These are phyloP conservation scores for Scophthalmus maximus DNA, from an alignment of 2,113 vertebrate genomes.

Conservation along the genomic window DNA sequence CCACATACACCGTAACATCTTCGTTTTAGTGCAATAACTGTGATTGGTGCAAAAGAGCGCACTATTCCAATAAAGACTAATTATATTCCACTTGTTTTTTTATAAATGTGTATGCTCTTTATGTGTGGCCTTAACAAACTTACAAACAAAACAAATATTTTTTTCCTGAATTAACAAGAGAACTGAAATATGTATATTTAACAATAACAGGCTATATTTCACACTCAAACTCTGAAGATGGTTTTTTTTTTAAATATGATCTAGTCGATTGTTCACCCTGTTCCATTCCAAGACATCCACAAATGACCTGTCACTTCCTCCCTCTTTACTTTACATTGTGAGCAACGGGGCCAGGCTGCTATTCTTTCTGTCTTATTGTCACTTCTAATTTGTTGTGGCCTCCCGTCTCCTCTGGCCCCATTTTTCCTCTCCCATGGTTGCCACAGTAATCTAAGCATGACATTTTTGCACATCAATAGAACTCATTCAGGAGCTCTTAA, in stretches of 20 bases:
- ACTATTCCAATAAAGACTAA: too few species aligned
- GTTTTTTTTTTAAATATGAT: constrained; percentile 6
- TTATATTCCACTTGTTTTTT: background rate
- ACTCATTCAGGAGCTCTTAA: constrained; percentile 69
- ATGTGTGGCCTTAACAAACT: too few species aligned
- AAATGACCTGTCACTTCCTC: constrained; percentile 30
- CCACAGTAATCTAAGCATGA: constrained; percentile 70
- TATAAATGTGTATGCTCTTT: too few species aligned
- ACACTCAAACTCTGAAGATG: background rate
- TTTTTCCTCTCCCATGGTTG: constrained; percentile 53
- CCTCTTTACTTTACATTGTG: constrained; percentile 34
- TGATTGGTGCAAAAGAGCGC: too few species aligned
- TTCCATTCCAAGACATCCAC: constrained; percentile 26
- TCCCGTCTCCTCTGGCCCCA: constrained; percentile 48
- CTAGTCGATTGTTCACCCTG: constrained; percentile 28
- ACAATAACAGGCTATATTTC: too few species aligned
- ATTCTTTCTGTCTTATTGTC: constrained; percentile 64
- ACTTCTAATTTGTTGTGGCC: constrained; percentile 69
- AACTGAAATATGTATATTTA: too few species aligned
- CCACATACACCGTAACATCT: background rate
- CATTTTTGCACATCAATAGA: constrained; percentile 80
- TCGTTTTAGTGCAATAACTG: too few species aligned
- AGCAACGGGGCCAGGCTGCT: constrained; percentile 49
- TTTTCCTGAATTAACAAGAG: too few species aligned
- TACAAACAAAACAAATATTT: too few species aligned